Conservation (phyloP, 1,140 invertebrate genomes). For the Macrotrachela quadricornifera region DNA sequence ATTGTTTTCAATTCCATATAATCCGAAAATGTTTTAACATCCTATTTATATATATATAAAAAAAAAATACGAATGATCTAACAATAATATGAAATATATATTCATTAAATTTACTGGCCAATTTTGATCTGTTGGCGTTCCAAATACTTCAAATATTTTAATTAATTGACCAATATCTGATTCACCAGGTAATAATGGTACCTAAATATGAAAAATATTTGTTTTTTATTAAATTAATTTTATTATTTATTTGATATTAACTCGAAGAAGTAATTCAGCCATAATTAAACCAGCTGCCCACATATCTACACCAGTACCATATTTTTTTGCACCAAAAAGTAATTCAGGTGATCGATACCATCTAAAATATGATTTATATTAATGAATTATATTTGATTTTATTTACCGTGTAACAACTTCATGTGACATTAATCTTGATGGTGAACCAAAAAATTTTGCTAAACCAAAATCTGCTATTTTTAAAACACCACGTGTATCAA, state of each 20-base stretch:
- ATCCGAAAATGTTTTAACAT: constrained; percentile 59
- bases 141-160: constrained; percentile 71
- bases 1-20: constrained; percentile 76
- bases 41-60: constrained; percentile 30
- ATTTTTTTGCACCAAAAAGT: constrained; percentile 76
- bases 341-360: constrained; percentile 66
- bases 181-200: constrained; percentile 83
- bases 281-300: constrained; percentile 96
- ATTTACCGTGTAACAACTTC: constrained; percentile 78
- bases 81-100: background rate
- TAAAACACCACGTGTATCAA: constrained; percentile 69
- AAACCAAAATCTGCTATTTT: constrained; percentile 42
- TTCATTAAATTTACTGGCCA: constrained; percentile 39
- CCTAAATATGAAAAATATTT: constrained; percentile 22
- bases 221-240: background rate
- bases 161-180: constrained; percentile 85
- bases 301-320: constrained; percentile 86
- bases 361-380: constrained; percentile 13
- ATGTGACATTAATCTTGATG: constrained; percentile 83
- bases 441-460: constrained; percentile 86
- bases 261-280: constrained; percentile 68
- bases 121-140: constrained; percentile 69
- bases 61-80: background rate
- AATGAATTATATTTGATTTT: background rate
- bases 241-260: constrained; percentile 11